Base-by-base conservation (phyloP, 1,140 invertebrate species). In the Mactra quadrangularis region DNA sequence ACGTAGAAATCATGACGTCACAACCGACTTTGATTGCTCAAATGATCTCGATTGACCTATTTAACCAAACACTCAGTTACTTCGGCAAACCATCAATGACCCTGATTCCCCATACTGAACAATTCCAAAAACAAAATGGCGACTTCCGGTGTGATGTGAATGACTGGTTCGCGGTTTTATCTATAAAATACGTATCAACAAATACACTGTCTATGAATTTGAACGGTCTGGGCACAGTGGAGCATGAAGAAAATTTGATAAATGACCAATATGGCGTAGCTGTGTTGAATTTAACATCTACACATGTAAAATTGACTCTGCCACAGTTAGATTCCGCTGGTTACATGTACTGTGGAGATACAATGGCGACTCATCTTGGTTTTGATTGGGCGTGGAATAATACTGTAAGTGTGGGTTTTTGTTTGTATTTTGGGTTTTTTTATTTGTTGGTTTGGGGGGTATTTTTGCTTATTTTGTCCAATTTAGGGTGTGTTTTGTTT, bases 11-110 rank as follows among this genome's bases (percentile, higher is more conserved):
- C 17, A 3, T 19, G 9, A 38, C 79, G 3, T 31, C 53, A 55
- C 35, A 72, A 13, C 79, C 79, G 3, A 33, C 72, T 27, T 25
- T 66, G 29, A 22, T 82, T 22, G 35, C 66, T 13, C 79, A 82
- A 55, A n/a, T 82, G 4, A 33, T 82, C n/a, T 66, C 59, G 4
- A 17, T 82, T 6, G n/a, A 82, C 29, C 45, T 82, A 25, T 82
- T 74, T n/a, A 75, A 75, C 27, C 27, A 66, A 3, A 52, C 79
- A 38, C 9, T 11, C 19, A 6, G 4, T 6, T 55, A 11, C 19
- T 4, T 9, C 52, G 77, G 77, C 9, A 35, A 17, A 1, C 77
- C 77, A 31, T 31, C 66, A 3, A 81, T 81, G 77, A 31, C 68
- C 3, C 9, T 81, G 1, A 53, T 81, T 17, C 52, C 29, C 3